Conservation (phyloP, 2,888 invertebrate species). For the Nephrotoma flavescens region DNA sequence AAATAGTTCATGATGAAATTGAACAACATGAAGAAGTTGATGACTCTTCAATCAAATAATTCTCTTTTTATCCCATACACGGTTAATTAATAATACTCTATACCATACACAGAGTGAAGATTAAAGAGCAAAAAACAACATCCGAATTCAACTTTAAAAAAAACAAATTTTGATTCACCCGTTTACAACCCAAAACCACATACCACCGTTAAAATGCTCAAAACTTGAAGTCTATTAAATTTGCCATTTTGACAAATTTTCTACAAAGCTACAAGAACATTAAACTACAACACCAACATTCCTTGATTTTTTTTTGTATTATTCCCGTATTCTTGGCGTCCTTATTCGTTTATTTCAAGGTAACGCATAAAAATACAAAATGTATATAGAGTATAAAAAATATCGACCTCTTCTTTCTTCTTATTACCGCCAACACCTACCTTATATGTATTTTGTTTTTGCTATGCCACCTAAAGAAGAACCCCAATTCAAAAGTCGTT, state of each 20-base stretch:
- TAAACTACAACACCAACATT: not conserved
- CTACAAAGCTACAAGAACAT: not conserved
- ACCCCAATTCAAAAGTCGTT: not conserved
- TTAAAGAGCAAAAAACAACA: too few relatives aligned
- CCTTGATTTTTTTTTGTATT: not conserved
- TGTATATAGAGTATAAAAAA: not conserved
- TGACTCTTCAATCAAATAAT: too few relatives aligned
- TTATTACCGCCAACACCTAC: not conserved
- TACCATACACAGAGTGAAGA: too few relatives aligned
- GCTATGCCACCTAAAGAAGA: not conserved
- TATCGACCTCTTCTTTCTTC: not conserved
- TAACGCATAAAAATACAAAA: not conserved
- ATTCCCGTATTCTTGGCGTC: not conserved
- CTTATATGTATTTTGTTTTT: not conserved
- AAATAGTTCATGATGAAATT: too few relatives aligned
- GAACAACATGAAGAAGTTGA: too few relatives aligned
- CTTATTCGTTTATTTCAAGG: not conserved
- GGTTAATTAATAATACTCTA: too few relatives aligned
- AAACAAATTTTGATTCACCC: not conserved
- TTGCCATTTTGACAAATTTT: not conserved
- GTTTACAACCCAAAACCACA: not conserved
- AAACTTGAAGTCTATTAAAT: not conserved
- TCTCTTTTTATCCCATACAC: too few relatives aligned
- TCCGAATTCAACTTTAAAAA: not conserved
- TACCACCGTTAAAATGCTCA: not conserved